These are phyloP conservation scores for Rhagonycha lutea DNA, from an alignment of 2,888 invertebrate species.

Conservation along the genomic window DNA sequence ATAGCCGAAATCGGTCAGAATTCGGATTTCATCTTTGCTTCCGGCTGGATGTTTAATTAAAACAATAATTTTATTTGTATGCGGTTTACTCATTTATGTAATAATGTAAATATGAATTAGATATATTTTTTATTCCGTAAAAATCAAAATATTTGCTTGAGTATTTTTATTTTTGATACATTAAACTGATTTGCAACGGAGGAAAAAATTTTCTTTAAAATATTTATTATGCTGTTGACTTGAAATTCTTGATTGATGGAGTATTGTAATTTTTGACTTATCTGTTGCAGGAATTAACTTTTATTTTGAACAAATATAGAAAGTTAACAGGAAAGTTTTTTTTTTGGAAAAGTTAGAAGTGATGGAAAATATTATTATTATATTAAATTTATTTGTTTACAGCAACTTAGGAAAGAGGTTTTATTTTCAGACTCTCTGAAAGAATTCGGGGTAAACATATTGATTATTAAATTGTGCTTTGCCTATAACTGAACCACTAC, in stretches of 20 bases:
- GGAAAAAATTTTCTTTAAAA: too few species aligned
- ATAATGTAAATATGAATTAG: too few species aligned
- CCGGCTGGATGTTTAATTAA: neutral
- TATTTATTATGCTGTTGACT: too few species aligned
- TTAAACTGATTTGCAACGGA: too few species aligned
- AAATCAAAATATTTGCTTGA: too few species aligned
- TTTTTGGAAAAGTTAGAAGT: neutral
- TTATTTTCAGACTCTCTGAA: neutral
- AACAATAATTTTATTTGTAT: neutral
- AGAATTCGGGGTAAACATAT: neutral
- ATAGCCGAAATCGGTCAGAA: neutral
- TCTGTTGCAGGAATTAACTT: neutral
- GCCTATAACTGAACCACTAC: neutral
- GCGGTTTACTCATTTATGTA: too few species aligned
- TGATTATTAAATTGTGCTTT: neutral
- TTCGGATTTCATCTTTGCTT: neutral
- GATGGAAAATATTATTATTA: neutral
- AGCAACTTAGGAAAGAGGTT: neutral
- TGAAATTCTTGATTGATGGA: neutral
- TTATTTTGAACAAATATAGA: neutral
- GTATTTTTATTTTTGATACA: too few species aligned
- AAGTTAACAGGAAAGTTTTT: neutral
- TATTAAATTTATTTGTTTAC: neutral
- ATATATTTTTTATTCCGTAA: too few species aligned
- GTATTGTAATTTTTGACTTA: neutral